A percentile compares a stretch with the other conserved stretches of the same genome.
Conservation (phyloP, 2,113 vertebrate species). For the Canis aureus region DNA sequence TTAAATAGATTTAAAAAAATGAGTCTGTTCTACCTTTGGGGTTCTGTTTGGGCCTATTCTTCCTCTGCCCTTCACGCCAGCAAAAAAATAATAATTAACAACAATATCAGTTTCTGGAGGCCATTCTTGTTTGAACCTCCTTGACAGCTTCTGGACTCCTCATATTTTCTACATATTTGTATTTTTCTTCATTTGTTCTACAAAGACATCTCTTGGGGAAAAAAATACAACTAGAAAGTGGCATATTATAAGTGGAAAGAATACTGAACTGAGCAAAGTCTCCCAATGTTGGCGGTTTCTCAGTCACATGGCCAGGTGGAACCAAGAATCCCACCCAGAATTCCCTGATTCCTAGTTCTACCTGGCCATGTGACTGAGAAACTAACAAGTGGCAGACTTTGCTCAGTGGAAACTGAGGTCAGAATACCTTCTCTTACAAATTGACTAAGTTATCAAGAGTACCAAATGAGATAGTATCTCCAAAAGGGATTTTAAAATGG, state of each 20-base stretch:
- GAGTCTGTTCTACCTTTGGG: not conserved
- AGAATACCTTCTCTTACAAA: not conserved
- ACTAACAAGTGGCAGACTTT: not conserved
- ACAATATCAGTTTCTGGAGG: not conserved
- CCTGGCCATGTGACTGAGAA: not conserved
- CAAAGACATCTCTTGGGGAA: not conserved
- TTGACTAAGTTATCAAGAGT: not conserved
- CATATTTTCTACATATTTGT: not conserved
- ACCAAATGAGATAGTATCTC: not conserved
- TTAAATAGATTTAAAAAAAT: not conserved
- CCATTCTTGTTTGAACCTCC: not conserved
- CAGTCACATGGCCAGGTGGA: not conserved
- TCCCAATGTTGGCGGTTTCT: not conserved
- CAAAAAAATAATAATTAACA: slow-evolving; percentile 35
- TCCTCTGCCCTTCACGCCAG: not conserved
- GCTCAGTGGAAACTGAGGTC: not conserved
- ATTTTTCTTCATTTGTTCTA: not conserved
- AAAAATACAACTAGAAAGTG: not conserved
- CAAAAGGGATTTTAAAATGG: not conserved
- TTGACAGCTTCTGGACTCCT: not conserved
- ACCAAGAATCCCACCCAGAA: not conserved
- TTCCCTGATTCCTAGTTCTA: not conserved
- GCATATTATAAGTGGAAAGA: not conserved
- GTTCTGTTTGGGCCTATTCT: not conserved
- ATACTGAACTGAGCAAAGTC: not conserved